phyloP scores from a whole-genome alignment of 2,797 vertebrate genomes.

The Pseudomugil tenellus region DNA sequence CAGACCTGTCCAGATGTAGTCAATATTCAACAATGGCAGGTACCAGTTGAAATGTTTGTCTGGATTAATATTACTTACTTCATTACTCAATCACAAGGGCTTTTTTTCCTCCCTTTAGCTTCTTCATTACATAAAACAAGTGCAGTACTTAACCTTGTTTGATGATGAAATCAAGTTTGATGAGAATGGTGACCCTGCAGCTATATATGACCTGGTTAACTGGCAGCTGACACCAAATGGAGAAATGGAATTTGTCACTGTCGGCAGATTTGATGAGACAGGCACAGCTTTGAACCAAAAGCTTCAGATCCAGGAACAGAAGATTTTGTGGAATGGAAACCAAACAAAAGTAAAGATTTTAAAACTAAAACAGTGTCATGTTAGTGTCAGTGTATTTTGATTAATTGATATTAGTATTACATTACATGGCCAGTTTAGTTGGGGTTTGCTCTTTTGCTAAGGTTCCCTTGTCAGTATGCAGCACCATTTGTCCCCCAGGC shows the following conservation, averaged over 20 bases:
- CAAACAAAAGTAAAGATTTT: constrained; percentile 70
- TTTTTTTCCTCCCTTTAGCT: constrained; percentile 71
- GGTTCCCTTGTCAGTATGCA: constrained; percentile 85
- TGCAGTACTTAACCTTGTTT: constrained; percentile 74
- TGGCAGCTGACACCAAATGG: constrained; percentile 76
- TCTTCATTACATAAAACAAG: constrained; percentile 80
- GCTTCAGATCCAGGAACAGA: constrained; percentile 75
- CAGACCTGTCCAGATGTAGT: constrained; percentile 68
- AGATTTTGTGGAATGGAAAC: constrained; percentile 82
- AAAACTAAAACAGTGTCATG: neutral
- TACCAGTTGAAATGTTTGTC: constrained; percentile 34
- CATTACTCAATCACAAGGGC: neutral
- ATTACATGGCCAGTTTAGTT: constrained; percentile 29
- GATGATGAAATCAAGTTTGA: constrained; percentile 84
- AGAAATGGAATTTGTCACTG: constrained; percentile 74
- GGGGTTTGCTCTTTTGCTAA: constrained; percentile 53
- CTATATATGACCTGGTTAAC: constrained; percentile 85
- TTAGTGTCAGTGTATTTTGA: neutral
- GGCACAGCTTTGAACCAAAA: constrained; percentile 45
- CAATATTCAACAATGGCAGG: constrained; percentile 81
- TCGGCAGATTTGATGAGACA: constrained; percentile 82
- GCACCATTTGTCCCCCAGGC: constrained; percentile 81
- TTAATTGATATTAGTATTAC: constrained; percentile 2
- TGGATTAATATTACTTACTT: neutral
- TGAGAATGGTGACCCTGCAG: constrained; percentile 81